Evolutionary conservation across 2,113 vertebrate genomes (phyloP).

Genomic region (Leptocoma aspasia): DNA sequence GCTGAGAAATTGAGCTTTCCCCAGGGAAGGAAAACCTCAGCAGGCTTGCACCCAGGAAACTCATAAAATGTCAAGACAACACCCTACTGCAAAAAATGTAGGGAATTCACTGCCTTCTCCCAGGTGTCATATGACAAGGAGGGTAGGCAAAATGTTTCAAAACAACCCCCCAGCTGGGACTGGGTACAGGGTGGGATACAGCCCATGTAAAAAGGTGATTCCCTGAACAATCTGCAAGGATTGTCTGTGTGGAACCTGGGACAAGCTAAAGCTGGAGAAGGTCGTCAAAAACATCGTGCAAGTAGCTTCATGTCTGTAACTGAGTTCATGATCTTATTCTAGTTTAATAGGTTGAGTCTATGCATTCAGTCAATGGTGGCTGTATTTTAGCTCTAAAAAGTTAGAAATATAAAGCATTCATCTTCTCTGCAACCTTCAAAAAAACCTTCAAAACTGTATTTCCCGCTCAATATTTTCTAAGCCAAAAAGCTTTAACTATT

Average conservation of each 20-base stretch:
- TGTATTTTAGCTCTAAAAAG: neutral
- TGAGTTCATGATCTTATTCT: neutral
- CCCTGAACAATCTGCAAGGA: neutral
- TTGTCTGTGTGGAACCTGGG: neutral
- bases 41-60: no score
- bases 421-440: neutral
- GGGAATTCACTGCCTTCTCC: neutral
- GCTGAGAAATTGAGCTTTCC: no score
- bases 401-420: neutral
- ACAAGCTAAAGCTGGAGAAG: neutral
- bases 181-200: accelerated
- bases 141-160: neutral
- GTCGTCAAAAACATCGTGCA: neutral
- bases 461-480: neutral
- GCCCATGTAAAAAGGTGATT: neutral
- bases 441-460: neutral
- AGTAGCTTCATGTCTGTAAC: neutral
- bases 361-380: neutral
- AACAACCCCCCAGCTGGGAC: accelerated
- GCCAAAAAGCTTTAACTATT: neutral
- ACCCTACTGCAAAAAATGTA: neutral
- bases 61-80: no score
- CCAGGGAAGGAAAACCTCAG: no score
- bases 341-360: neutral
- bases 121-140: neutral